These are phyloP conservation scores for Salvelinus fontinalis DNA, from an alignment of 2,113 vertebrate genomes.

Conservation along the genomic window DNA sequence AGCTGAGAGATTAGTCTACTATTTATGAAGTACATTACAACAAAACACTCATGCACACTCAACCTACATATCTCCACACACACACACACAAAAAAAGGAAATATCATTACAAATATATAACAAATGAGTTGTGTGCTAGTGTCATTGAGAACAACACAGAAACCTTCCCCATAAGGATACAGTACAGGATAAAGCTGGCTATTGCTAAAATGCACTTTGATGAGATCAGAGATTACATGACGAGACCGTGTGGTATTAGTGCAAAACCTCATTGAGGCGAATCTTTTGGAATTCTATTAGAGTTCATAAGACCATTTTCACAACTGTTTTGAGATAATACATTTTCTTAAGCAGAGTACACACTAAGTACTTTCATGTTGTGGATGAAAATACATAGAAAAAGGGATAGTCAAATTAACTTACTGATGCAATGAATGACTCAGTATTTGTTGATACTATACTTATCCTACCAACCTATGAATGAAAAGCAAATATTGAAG, in stretches of 20 bases:
- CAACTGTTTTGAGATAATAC: background rate
- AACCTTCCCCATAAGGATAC: constrained; percentile 17
- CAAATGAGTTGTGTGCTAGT: constrained; percentile 34
- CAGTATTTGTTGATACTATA: background rate
- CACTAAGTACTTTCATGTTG: constrained; percentile 23
- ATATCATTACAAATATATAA: too few relatives aligned
- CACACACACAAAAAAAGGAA: too few relatives aligned
- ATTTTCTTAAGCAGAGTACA: constrained; percentile 5
- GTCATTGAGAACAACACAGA: constrained; percentile 40
- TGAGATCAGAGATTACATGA: constrained; percentile 5
- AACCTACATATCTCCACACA: too few relatives aligned
- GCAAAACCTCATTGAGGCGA: constrained; percentile 53
- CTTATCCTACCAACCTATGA: background rate
- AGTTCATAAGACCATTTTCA: constrained; percentile 27
- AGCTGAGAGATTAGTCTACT: constrained; percentile 39
- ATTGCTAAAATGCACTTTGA: constrained; percentile 57
- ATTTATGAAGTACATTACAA: constrained; percentile 20
- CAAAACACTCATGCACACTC: constrained; percentile 21
- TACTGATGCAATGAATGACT: background rate
- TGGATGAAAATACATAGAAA: constrained; percentile 28
- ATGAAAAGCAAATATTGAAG: background rate
- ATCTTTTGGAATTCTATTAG: constrained; percentile 22
- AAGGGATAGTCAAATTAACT: constrained; percentile 3
- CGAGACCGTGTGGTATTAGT: constrained; percentile 41
- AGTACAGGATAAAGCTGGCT: constrained; percentile 25